A percentile compares a stretch with the other conserved stretches of the same genome.
Evolutionary conservation across 2,888 invertebrate species (phyloP).

Genomic region (Lithodes maja): DNA sequence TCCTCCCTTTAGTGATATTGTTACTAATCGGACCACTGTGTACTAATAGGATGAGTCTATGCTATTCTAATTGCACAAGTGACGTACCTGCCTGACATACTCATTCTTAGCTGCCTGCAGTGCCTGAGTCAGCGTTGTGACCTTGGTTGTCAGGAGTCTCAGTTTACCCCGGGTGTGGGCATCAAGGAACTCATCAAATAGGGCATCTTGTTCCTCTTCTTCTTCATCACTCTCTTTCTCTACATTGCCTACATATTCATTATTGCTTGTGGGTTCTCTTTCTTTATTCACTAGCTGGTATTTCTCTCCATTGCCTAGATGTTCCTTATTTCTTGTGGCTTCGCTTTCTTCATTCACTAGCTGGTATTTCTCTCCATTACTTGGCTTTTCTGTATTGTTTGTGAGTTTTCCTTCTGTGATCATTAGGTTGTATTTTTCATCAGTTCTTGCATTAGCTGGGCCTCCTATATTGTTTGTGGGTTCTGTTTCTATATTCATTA

Average conservation of each 20-base stretch:
- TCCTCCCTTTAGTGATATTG: no score
- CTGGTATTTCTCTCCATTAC: neutral
- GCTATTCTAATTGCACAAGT: neutral
- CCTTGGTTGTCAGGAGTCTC: conserved; percentile 15
- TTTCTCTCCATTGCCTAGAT: neutral
- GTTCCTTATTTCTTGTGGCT: neutral
- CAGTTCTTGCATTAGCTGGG: neutral
- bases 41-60: no score
- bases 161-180: conserved; percentile 22
- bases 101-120: conserved; percentile 34
- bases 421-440: neutral
- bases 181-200: conserved; percentile 61
- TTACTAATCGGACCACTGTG: no score
- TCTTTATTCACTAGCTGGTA: neutral
- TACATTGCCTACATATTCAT: neutral
- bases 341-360: neutral
- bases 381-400: no score
- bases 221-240: conserved; percentile 1
- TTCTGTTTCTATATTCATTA: conserved; percentile 3
- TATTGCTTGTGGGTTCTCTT: neutral
- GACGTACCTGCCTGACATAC: conserved; percentile 42
- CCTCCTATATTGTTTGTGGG: neutral
- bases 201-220: conserved; percentile 20
- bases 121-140: conserved; percentile 17
- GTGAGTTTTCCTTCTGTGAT: neutral